Evolutionary conservation across 2,113 vertebrate genomes (phyloP).

Genomic region (Ciconia stormi): DNA sequence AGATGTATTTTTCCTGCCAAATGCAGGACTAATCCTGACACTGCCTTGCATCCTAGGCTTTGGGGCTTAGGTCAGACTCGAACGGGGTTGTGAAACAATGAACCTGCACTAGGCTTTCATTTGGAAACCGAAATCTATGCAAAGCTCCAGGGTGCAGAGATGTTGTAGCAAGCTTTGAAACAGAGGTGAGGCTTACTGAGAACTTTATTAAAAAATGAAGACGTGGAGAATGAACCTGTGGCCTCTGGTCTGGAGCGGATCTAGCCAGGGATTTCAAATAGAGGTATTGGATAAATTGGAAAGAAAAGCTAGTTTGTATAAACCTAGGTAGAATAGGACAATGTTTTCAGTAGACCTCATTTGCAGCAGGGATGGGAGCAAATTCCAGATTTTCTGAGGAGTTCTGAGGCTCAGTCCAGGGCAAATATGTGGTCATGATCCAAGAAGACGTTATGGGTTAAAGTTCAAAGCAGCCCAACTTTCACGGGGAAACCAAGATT

Average conservation of each 20-base stretch:
- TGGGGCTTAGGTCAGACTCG: constrained; percentile 36
- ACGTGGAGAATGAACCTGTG: neutral
- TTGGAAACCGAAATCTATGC: neutral
- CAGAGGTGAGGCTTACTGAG: neutral
- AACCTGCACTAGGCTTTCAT: neutral
- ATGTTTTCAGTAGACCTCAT: neutral
- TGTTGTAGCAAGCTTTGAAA: neutral
- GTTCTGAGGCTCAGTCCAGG: neutral
- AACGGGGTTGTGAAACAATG: neutral
- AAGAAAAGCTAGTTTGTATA: neutral
- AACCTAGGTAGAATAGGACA: neutral
- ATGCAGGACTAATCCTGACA: constrained; percentile 64
- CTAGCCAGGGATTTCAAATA: neutral
- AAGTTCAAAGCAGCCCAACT: neutral
- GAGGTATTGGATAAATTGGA: neutral
- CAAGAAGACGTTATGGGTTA: neutral
- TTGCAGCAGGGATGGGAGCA: neutral
- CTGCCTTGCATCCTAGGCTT: constrained; percentile 62
- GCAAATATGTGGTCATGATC: neutral
- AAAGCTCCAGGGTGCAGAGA: neutral
- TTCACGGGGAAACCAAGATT: neutral
- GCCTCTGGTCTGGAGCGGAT: neutral
- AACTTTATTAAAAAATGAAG: constrained; percentile 5
- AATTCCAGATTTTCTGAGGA: neutral
- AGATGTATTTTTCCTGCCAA: constrained; percentile 61